Conservation (phyloP, 1,140 invertebrate genomes). For the Hyles vespertilio region DNA sequence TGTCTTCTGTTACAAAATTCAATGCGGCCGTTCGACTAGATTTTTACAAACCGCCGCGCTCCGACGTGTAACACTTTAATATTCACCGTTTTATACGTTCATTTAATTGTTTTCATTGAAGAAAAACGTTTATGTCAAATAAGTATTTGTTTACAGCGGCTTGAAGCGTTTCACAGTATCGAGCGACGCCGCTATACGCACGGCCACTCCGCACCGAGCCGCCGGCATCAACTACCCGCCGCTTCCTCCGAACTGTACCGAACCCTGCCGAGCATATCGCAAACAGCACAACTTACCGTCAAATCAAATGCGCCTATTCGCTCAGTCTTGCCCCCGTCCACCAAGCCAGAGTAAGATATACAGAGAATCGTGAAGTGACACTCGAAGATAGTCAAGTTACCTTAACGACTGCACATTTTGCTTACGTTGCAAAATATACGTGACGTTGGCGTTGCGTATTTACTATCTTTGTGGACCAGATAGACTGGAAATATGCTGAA, state of each 20-base stretch:
- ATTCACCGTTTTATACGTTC: neutral
- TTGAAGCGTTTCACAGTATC: constrained; percentile 15
- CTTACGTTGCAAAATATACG: constrained; percentile 1
- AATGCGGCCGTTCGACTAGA: constrained; percentile 48
- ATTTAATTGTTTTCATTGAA: constrained; percentile 36
- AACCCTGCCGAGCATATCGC: constrained; percentile 19
- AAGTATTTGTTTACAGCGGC: constrained; percentile 54
- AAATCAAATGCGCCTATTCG: constrained; percentile 39
- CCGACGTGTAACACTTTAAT: too few species aligned
- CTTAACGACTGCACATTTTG: constrained; percentile 1
- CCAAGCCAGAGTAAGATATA: neutral
- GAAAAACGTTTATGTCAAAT: constrained; percentile 45
- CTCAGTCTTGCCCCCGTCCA: constrained; percentile 7
- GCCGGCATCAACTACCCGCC: constrained; percentile 28
- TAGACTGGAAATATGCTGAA: too few species aligned
- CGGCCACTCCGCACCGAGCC: constrained; percentile 16
- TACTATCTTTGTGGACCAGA: too few species aligned
- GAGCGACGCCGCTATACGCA: constrained; percentile 17
- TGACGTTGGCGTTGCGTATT: neutral
- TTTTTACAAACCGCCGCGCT: constrained; percentile 17
- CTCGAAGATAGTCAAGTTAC: constrained; percentile 2
- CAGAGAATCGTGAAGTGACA: neutral
- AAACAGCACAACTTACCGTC: constrained; percentile 27
- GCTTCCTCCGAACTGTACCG: constrained; percentile 35
- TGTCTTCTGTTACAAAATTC: constrained; percentile 50